phyloP scores from a whole-genome alignment of 2,888 invertebrate species.

The Cosmia pyralina region DNA sequence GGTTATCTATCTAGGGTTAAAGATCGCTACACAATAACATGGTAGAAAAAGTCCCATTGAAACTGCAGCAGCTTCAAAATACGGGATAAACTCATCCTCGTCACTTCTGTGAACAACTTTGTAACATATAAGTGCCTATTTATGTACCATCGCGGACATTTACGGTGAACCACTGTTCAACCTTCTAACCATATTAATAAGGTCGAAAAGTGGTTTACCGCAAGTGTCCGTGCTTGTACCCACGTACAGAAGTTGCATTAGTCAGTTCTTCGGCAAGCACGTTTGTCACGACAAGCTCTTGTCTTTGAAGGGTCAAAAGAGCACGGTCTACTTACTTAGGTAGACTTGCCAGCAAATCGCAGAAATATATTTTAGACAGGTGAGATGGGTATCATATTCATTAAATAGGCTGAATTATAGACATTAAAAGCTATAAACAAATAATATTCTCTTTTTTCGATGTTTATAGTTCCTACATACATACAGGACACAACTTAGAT shows the following conservation, averaged over 20 bases:
- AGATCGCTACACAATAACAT: background rate
- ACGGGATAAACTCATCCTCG: no score
- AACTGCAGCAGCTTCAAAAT: background rate
- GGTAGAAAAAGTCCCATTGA: background rate
- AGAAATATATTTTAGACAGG: background rate
- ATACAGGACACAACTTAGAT: no score
- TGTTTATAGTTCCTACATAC: constrained; percentile 8
- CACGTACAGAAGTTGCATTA: background rate
- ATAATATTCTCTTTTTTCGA: background rate
- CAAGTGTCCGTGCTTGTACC: no score
- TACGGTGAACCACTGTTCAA: no score
- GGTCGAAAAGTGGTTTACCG: no score
- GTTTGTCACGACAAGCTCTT: background rate
- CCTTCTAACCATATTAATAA: no score
- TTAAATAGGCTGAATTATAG: background rate
- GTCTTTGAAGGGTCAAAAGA: background rate
- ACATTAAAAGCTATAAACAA: background rate
- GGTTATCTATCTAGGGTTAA: no score
- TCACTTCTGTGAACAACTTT: no score
- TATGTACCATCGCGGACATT: no score
- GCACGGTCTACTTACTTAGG: background rate
- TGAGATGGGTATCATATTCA: background rate
- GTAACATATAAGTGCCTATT: no score
- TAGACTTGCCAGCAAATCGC: background rate
- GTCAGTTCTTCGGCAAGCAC: background rate